phyloP scores from a whole-genome alignment of 2,888 invertebrate genomes.

The Meganola albula region DNA sequence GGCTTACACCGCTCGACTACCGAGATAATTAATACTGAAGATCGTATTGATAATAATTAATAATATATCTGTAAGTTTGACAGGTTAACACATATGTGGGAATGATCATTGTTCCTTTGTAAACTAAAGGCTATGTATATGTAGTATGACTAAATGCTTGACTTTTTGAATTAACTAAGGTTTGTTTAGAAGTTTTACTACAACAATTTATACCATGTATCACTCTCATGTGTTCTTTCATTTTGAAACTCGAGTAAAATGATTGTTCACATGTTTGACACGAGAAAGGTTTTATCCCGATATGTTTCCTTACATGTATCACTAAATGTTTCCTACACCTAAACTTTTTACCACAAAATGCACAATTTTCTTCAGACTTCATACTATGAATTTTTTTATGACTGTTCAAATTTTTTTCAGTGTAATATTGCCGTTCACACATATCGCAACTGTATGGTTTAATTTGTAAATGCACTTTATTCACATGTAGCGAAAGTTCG shows the following conservation, averaged over 20 bases:
- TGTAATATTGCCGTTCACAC: conserved; percentile 63
- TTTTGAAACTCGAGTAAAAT: conserved; percentile 46
- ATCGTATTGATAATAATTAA: no score
- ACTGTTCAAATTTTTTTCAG: conserved; percentile 48
- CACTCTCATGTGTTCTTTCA: conserved; percentile 47
- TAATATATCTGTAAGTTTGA: no score
- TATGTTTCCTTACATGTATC: conserved; percentile 60
- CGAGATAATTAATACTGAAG: no score
- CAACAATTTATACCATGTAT: conserved; percentile 55
- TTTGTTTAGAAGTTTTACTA: conserved; percentile 54
- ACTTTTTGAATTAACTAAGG: no score
- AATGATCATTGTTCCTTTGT: no score
- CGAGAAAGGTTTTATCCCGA: conserved; percentile 50
- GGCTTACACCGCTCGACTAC: no score
- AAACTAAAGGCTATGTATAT: no score
- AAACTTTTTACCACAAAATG: conserved; percentile 53
- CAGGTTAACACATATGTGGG: no score
- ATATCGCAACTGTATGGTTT: conserved; percentile 66
- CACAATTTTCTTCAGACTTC: conserved; percentile 45
- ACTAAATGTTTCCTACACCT: conserved; percentile 54
- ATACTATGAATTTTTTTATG: conserved; percentile 56
- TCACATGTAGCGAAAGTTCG: conserved; percentile 57
- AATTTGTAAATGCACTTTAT: conserved; percentile 64
- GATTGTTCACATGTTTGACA: conserved; percentile 52
- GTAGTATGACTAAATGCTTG: no score